A percentile compares a stretch with the other conserved stretches of the same genome.
Conservation (phyloP, 2,888 invertebrate genomes). For the Cyaniris semiargus region DNA sequence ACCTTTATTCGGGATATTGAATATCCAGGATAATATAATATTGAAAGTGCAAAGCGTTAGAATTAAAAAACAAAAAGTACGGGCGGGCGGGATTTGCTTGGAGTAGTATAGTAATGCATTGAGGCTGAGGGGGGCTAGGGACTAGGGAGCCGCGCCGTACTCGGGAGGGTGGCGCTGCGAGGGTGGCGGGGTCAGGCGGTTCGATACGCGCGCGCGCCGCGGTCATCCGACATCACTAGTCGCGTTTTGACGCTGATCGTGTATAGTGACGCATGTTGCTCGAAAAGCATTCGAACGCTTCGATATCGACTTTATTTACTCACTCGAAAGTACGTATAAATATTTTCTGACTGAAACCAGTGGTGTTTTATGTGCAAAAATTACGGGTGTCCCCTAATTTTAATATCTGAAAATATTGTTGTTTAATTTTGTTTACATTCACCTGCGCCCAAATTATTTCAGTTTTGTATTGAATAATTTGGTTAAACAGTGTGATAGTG, state of each 20-base stretch:
- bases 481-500: conserved; percentile 10
- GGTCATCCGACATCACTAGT: conserved; percentile 56
- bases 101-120: conserved; percentile 39
- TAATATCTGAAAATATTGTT: conserved; percentile 18
- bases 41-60: conserved; percentile 13
- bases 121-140: conserved; percentile 42
- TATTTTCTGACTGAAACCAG: neutral
- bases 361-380: neutral
- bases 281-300: conserved; percentile 60
- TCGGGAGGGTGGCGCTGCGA: conserved; percentile 51
- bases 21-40: conserved; percentile 13
- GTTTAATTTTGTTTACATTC: conserved; percentile 32
- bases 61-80: conserved; percentile 16
- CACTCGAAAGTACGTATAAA: conserved; percentile 64
- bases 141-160: conserved; percentile 40
- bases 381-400: neutral
- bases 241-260: conserved; percentile 64
- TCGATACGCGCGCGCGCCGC: conserved; percentile 78
- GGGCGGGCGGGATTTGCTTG: conserved; percentile 15
- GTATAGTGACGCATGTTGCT: conserved; percentile 50
- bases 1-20: neutral
- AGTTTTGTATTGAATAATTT: neutral
- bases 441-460: conserved; percentile 5
- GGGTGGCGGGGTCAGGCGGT: conserved; percentile 62
- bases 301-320: conserved; percentile 66